Evolutionary conservation across 2,888 invertebrate species (phyloP).

Genomic region (Tenthredo amoena): DNA sequence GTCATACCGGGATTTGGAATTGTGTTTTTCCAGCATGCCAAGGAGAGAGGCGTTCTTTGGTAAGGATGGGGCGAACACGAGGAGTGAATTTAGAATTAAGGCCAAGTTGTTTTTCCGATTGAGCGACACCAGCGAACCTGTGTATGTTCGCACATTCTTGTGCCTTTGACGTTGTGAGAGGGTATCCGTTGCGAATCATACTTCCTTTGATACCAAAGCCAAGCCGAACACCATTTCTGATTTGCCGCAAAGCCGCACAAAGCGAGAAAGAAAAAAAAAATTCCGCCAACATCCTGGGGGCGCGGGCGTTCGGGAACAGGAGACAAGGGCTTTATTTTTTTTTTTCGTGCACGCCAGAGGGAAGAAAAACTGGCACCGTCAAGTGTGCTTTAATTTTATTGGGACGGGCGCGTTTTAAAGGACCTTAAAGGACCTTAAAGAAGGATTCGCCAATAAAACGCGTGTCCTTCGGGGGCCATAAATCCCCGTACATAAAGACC

Average conservation of each 20-base stretch:
- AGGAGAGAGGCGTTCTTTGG: constrained; percentile 1
- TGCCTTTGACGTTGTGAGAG: constrained; percentile 37
- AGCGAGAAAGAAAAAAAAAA: constrained; percentile 11
- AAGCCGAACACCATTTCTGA: constrained; percentile 43
- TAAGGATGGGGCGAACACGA: not conserved
- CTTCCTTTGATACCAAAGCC: constrained; percentile 40
- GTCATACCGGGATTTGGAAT: not conserved
- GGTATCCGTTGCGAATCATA: constrained; percentile 42
- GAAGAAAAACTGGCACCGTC: constrained; percentile 37
- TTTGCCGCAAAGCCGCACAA: constrained; percentile 36
- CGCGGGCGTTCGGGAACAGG: constrained; percentile 15
- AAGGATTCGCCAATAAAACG: constrained; percentile 50
- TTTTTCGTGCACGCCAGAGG: constrained; percentile 24
- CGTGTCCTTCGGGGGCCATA: constrained; percentile 47
- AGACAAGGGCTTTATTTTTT: constrained; percentile 28
- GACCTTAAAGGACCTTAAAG: constrained; percentile 42
- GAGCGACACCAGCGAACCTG: constrained; percentile 26
- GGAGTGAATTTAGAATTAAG: constrained; percentile 29
- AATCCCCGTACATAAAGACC: constrained; percentile 60
- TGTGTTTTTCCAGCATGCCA: constrained; percentile 1
- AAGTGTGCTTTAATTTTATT: constrained; percentile 52
- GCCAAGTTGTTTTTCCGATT: constrained; percentile 41
- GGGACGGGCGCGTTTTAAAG: constrained; percentile 43
- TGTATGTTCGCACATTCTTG: constrained; percentile 11
- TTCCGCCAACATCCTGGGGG: constrained; percentile 29